Conservation (phyloP, 30 jellyfish, hydroid and myxozoan genomes). For the Sanderia malayensis region DNA sequence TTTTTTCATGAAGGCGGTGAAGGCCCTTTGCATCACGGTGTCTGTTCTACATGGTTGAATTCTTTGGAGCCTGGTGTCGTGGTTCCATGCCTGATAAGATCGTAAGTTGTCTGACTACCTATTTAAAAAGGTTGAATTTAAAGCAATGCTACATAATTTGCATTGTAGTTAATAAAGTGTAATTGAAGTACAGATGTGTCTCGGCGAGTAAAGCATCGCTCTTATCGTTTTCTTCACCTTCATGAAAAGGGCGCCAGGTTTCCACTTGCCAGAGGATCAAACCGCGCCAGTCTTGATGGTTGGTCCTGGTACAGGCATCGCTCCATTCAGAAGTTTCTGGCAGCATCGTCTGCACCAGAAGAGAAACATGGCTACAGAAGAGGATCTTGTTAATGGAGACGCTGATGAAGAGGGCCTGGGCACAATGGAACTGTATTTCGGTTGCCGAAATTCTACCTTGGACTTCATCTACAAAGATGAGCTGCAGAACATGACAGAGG, state of each 20-base stretch:
- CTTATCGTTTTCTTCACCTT: too few relatives aligned
- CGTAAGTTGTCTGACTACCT: too few relatives aligned
- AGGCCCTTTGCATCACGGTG: constrained; percentile 78
- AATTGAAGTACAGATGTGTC: too few relatives aligned
- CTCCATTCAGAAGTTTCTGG: constrained; percentile 92
- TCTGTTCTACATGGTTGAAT: constrained; percentile 85
- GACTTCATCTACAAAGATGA: constrained; percentile 75
- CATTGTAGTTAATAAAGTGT: too few relatives aligned
- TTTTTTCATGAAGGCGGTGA: constrained; percentile 45
- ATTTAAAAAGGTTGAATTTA: too few relatives aligned
- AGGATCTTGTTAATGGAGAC: constrained; percentile 15
- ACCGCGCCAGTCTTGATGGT: constrained; percentile 74
- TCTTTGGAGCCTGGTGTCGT: constrained; percentile 55
- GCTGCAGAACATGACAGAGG: constrained; percentile 21
- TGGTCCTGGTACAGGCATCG: constrained; percentile 97
- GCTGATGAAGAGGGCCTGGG: constrained; percentile 34
- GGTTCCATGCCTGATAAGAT: constrained; percentile 68
- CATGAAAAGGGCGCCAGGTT: constrained; percentile 62
- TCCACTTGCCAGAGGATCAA: constrained; percentile 77
- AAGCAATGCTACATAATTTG: too few relatives aligned
- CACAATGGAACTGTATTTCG: constrained; percentile 67
- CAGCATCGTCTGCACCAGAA: constrained; percentile 60
- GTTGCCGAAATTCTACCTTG: constrained; percentile 72
- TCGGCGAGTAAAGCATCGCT: too few relatives aligned
- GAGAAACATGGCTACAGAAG: neutral